Percentiles rank a stretch among this genome's conserved stretches.
Evolutionary conservation across 2,797 vertebrate species (phyloP).

Genomic region (Pangasius macronema): DNA sequence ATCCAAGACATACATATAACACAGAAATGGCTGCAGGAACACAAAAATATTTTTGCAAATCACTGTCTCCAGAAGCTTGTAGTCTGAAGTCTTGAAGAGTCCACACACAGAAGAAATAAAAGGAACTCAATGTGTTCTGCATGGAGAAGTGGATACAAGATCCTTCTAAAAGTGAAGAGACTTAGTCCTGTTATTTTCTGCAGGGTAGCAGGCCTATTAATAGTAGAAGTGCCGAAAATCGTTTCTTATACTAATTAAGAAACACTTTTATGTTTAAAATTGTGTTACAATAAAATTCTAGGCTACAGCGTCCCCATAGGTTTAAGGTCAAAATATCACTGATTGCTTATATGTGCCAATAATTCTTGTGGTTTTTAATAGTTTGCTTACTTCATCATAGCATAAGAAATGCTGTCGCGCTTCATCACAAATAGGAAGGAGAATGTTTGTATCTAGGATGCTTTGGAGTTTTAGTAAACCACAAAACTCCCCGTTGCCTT

Average conservation of each 20-base stretch:
- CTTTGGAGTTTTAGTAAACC: conserved; percentile 69
- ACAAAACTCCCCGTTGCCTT: conserved; percentile 88
- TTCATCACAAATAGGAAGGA: background rate
- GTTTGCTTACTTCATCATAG: background rate
- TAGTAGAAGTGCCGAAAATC: background rate
- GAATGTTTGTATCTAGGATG: conserved; percentile 50
- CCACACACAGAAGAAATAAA: background rate
- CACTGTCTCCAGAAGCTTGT: background rate
- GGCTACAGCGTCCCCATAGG: background rate
- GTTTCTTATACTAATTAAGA: background rate
- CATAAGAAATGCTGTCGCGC: background rate
- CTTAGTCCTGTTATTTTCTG: background rate
- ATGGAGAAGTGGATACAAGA: background rate
- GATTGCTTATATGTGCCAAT: background rate
- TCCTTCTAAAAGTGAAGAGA: background rate
- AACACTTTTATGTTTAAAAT: background rate
- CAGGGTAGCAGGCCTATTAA: background rate
- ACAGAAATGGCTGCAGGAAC: background rate
- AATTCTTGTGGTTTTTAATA: background rate
- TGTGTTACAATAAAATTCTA: background rate
- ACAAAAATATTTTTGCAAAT: background rate
- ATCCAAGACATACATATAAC: background rate
- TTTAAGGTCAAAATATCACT: background rate
- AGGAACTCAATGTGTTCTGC: background rate
- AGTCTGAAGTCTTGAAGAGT: background rate